Evolutionary conservation across 2,797 vertebrate species (phyloP).

Genomic region (Brotula barbata): DNA sequence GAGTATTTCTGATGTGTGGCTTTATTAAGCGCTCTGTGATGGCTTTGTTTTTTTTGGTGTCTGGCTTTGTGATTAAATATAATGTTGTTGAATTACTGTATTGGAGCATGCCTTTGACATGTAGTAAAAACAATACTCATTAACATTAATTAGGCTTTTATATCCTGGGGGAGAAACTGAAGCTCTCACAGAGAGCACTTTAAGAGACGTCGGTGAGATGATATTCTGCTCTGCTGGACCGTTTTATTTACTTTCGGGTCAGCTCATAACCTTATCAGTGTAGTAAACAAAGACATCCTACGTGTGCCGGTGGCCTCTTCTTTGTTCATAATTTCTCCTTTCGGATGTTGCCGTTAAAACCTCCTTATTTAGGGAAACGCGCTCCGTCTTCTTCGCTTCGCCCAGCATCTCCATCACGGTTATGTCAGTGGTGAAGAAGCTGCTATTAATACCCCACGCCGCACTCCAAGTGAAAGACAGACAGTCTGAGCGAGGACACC

Average conservation of each 20-base stretch:
- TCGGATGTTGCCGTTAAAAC: constrained; percentile 47
- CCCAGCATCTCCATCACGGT: constrained; percentile 26
- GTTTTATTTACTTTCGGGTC: constrained; percentile 67
- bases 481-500: constrained; percentile 26
- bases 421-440: constrained; percentile 26
- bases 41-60: constrained; percentile 14
- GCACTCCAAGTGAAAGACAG: constrained; percentile 33
- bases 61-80: constrained; percentile 18
- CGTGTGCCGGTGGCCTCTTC: constrained; percentile 35
- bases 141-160: constrained; percentile 55
- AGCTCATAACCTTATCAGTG: constrained; percentile 59
- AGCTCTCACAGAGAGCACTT: constrained; percentile 52
- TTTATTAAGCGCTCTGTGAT: constrained; percentile 22
- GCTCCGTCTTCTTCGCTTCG: constrained; percentile 12
- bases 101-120: constrained; percentile 18
- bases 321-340: constrained; percentile 42
- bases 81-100: constrained; percentile 30
- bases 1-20: constrained; percentile 3
- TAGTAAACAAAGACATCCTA: constrained; percentile 67
- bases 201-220: constrained; percentile 49
- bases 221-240: constrained; percentile 66
- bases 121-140: constrained; percentile 42
- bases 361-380: constrained; percentile 4
- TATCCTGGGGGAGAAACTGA: constrained; percentile 49
- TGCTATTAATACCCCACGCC: constrained; percentile 35